A percentile compares a stretch with the other conserved stretches of the same genome.
Evolutionary conservation across 2,888 invertebrate genomes (phyloP).

Genomic region (Lottia gigantea): DNA sequence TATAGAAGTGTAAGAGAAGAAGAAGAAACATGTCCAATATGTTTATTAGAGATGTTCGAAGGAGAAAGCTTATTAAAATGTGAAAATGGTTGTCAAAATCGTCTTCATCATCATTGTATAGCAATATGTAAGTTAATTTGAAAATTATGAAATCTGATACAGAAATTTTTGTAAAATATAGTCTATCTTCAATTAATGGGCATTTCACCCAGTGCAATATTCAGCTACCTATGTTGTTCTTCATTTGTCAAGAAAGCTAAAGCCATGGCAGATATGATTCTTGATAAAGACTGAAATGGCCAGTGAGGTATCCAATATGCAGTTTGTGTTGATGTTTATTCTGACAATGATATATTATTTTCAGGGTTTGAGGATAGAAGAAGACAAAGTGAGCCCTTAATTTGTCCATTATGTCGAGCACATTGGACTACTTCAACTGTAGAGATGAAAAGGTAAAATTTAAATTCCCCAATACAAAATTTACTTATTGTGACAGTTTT

Average conservation of each 20-base stretch:
- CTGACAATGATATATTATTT: not conserved
- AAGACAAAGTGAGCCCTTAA: conserved; percentile 65
- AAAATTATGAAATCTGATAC: not conserved
- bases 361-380: conserved; percentile 68
- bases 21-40: conserved; percentile 70
- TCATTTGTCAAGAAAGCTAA: not conserved
- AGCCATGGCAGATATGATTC: not conserved
- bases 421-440: conserved; percentile 60
- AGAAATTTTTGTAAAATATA: not conserved
- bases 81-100: conserved; percentile 68
- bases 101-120: conserved; percentile 70
- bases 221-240: not conserved
- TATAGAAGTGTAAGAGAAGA: conserved; percentile 62
- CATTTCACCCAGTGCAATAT: no score
- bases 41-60: conserved; percentile 70
- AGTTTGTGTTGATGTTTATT: not conserved
- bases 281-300: no score
- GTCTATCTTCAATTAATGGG: no score
- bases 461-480: no score
- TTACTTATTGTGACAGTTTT: no score
- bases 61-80: conserved; percentile 69
- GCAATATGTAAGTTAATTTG: conserved; percentile 61
- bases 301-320: not conserved
- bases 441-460: conserved; percentile 49
- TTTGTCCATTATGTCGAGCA: conserved; percentile 68